Base-by-base conservation (phyloP, 2,888 invertebrate genomes). In the Smittia aterrima region DNA sequence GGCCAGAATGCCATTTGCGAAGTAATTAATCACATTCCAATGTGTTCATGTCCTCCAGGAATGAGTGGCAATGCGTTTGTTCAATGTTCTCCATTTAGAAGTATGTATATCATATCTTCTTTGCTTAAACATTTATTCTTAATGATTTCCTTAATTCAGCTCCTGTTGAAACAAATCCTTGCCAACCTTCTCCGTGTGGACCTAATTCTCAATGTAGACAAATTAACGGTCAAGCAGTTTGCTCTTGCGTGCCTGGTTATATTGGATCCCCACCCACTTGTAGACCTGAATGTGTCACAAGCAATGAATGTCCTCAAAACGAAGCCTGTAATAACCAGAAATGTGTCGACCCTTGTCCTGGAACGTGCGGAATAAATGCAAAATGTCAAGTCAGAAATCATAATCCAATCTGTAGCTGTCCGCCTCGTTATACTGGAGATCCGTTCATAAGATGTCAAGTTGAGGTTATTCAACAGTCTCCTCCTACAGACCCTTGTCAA, bases 31-130 rank as follows among this genome's bases (percentile, higher is more conserved):
- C 91, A 91, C 78, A 86, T 87, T 16, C 88, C 91, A 13, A 20
- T 88, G 80, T 87, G 87, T 78, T 84, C 85, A 77, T 87, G 90
- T 80, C 78, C 83, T 1, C 79, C 84, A 40, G 89, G 89, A 25
- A 88, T 87, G 81, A 91, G 90, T 1, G 94, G 94, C 11, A 91
- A 93, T 87, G 92, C 92, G 77, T 92, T 92, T 79, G 87, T 88
- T 41, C 88, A 89, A 80, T 93, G 93, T 79, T 86, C 87, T 16
- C 16, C 89, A 79, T 88, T 88, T 20, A 7, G 25, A n/a, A n/a
- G 16, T n/a, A 27, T 84, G 86, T n/a, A n/a, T n/a, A n/a, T n/a
- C n/a, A n/a, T n/a, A n/a, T n/a, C n/a, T n/a, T n/a, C n/a, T n/a
- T n/a, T n/a, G n/a, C n/a, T n/a, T n/a, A n/a, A n/a, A n/a, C n/a